Conservation (phyloP, 2,113 vertebrate genomes). For the Orcinus orca region DNA sequence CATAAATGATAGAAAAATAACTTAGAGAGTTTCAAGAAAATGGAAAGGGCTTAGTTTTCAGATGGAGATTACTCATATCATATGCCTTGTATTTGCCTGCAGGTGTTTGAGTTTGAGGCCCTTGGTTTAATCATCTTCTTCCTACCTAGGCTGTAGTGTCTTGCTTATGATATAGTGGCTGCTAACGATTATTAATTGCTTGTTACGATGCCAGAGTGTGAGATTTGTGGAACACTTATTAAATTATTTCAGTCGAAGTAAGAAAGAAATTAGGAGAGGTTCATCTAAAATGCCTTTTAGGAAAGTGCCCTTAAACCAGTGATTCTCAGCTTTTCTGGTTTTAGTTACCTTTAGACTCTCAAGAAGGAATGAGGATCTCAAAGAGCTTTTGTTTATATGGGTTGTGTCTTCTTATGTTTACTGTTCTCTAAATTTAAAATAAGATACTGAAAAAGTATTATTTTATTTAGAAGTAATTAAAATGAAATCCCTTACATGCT, state of each 20-base stretch:
- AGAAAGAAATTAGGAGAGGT: not conserved
- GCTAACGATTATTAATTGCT: not conserved
- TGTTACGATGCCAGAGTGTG: not conserved
- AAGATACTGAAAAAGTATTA: not conserved
- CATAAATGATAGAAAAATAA: not conserved
- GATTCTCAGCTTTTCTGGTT: not conserved
- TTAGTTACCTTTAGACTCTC: not conserved
- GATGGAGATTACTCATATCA: not conserved
- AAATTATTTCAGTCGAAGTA: constrained; percentile 5
- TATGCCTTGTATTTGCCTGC: not conserved
- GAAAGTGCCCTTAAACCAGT: not conserved
- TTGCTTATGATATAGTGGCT: not conserved
- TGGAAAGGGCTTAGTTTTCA: not conserved
- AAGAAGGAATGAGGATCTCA: not conserved
- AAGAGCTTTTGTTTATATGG: not conserved
- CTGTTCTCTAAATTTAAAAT: not conserved
- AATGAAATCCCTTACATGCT: not conserved
- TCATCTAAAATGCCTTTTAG: not conserved
- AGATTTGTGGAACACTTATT: not conserved
- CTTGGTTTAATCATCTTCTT: not conserved
- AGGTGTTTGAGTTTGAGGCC: not conserved
- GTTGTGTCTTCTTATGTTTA: not conserved
- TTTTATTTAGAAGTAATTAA: not conserved
- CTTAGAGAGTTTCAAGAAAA: not conserved
- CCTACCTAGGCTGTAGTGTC: not conserved